Evolutionary conservation across 2,797 vertebrate species (phyloP).

Genomic region (Neosalanx taihuensis): DNA sequence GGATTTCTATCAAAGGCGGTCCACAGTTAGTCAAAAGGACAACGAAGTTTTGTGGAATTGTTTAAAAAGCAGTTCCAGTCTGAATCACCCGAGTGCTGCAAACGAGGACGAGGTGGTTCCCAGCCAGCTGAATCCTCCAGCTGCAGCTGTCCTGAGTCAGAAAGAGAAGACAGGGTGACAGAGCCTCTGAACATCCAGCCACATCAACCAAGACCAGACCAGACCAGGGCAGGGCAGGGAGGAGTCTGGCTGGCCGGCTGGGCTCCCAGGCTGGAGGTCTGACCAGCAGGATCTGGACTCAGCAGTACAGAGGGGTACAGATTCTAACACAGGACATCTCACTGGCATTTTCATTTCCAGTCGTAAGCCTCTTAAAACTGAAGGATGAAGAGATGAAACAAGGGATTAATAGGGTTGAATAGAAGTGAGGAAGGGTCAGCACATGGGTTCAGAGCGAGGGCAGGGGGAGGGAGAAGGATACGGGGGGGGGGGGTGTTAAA

Average conservation of each 20-base stretch:
- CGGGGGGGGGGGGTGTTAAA: background rate
- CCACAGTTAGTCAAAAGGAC: background rate
- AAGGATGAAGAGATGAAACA: slow-evolving; percentile 31
- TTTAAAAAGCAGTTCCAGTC: slow-evolving; percentile 40
- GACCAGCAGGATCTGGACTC: too few species aligned
- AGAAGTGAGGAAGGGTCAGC: slow-evolving; percentile 38
- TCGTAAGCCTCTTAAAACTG: slow-evolving; percentile 53
- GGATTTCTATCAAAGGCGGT: background rate
- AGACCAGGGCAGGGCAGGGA: background rate
- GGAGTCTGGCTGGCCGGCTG: background rate
- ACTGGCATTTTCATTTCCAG: slow-evolving; percentile 48
- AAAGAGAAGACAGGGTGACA: too few species aligned
- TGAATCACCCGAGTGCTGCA: slow-evolving; percentile 39
- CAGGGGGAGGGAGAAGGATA: background rate
- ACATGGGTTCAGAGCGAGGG: slow-evolving; percentile 1
- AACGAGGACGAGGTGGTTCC: slow-evolving; percentile 35
- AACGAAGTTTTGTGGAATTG: slow-evolving; percentile 20
- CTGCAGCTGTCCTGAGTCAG: slow-evolving; percentile 4
- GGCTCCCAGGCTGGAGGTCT: slow-evolving; percentile 3
- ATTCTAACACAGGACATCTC: slow-evolving; percentile 29
- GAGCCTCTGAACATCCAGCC: too few species aligned
- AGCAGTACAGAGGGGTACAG: too few species aligned
- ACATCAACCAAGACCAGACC: background rate
- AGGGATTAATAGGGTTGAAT: slow-evolving; percentile 53
- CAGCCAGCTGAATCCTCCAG: slow-evolving; percentile 11